Percentiles rank a stretch among this genome's conserved stretches.
These are phyloP conservation scores for Pavo muticus DNA, from an alignment of 2,113 vertebrate species.

Conservation along the genomic window DNA sequence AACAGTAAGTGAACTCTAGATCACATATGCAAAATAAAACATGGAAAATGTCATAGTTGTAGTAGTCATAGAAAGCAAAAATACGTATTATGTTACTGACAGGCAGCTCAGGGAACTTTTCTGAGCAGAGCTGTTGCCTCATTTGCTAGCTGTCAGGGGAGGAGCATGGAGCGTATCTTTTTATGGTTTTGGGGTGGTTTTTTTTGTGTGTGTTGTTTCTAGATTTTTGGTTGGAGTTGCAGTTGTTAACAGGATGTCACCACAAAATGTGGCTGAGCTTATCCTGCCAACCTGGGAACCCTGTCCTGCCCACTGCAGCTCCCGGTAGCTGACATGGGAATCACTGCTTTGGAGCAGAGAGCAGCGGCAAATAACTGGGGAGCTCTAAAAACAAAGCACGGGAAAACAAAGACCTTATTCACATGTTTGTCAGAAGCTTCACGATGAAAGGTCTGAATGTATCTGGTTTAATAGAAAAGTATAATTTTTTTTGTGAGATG, in stretches of 20 bases:
- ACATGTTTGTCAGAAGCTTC: slow-evolving; percentile 55
- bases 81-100: slow-evolving; percentile 37
- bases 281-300: neutral
- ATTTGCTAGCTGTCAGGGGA: slow-evolving; percentile 39
- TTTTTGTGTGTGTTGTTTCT: slow-evolving; percentile 49
- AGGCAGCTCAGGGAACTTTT: slow-evolving; percentile 50
- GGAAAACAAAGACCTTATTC: slow-evolving; percentile 56
- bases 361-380: neutral
- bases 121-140: neutral
- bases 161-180: slow-evolving; percentile 7
- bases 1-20: slow-evolving; percentile 92
- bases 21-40: slow-evolving; percentile 81
- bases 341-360: neutral
- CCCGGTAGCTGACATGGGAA: slow-evolving; percentile 1
- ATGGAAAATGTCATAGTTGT: slow-evolving; percentile 78
- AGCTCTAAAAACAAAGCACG: slow-evolving; percentile 32
- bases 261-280: slow-evolving; percentile 41
- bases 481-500: neutral
- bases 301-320: slow-evolving; percentile 20
- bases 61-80: slow-evolving; percentile 57
- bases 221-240: neutral
- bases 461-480: slow-evolving; percentile 63
- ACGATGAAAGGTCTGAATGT: slow-evolving; percentile 56
- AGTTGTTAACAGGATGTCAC: slow-evolving; percentile 38
- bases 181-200: neutral